Evolutionary conservation across 2,797 vertebrate species (phyloP), one percentile per base, ranked within the genome.

Genomic region (Naso thynnoides): DNA sequence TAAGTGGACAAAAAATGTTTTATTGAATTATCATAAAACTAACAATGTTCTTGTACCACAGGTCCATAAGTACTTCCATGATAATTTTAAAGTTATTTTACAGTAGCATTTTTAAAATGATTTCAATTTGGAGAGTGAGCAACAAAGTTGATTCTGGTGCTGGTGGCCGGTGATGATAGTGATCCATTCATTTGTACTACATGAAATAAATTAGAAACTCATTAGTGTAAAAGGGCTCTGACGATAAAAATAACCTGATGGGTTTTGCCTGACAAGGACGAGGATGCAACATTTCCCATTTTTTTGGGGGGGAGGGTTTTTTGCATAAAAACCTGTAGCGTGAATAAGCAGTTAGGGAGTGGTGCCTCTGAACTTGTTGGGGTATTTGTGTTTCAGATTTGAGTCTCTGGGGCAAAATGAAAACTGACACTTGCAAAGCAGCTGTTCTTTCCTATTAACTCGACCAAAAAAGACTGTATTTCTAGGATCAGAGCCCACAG

Each of bases 351-450:
- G 2, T 57, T 57, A 16, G 6, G 14, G 23, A 23, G 21, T 26
- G 36, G 39, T 33, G 44, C 14, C 10, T 27, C 7, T 10, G 8
- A 3, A 33, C 8, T 7, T 33, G 33, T 33, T 10, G 10, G 33
- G 33, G 8, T 33, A 33, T 10, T 33, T 33, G 33, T 33, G 8
- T 53, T 60, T 53, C 27, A 69, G 39, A 44, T 71, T 62, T 64
- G 38, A 47, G 56, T 57, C 44, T 42, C 8, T 36, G 15, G 21
- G 24, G 26, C 24, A 55, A 23, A 69, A 36, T 6, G 41, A 54
- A 50, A 70, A 50, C 27, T 11, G 57, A 52, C 16, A 41, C 52
- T 41, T 65, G 7, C 1, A 66, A 3, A 70, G 39, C 78, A 42
- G 48, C 27, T 9, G 27, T 29, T 47, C 54, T 31, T 56, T 62